Conservation (phyloP, 2,888 invertebrate genomes). For the Pristionchus japonicus region DNA sequence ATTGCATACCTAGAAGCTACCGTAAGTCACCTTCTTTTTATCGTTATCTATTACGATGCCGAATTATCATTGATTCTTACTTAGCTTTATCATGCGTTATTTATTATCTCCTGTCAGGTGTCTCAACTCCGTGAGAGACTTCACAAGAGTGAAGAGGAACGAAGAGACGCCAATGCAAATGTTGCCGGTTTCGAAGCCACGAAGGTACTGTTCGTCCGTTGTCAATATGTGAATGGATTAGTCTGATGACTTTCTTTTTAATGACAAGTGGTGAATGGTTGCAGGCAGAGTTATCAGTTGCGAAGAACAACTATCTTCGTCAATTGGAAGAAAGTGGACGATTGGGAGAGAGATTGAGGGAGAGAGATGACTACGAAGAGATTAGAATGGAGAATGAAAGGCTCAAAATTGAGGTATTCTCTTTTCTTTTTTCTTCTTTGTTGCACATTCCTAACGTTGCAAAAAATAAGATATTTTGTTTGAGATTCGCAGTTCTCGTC, state of each 20-base stretch:
- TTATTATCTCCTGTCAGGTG: neutral
- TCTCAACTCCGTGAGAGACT: constrained; percentile 31
- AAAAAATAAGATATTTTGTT: neutral
- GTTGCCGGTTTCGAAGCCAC: neutral
- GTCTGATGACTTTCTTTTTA: neutral
- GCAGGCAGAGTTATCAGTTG: constrained; percentile 34
- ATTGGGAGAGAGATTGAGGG: constrained; percentile 36
- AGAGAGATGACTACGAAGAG: constrained; percentile 40
- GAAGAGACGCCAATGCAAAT: neutral
- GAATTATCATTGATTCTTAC: neutral
- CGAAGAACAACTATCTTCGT: constrained; percentile 33
- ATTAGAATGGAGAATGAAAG: constrained; percentile 53
- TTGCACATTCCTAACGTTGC: no score
- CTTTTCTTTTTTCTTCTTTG: neutral
- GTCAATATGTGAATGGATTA: neutral
- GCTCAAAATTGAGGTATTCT: constrained; percentile 49
- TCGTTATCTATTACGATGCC: no score
- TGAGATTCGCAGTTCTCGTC: neutral
- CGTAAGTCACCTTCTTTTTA: neutral
- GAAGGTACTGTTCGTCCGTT: neutral
- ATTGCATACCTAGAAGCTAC: constrained; percentile 19
- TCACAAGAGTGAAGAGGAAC: constrained; percentile 14
- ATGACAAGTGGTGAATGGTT: neutral
- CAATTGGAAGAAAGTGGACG: constrained; percentile 40
- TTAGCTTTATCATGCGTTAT: no score